Evolutionary conservation across 1,140 invertebrate species (phyloP), one percentile per base, ranked within the genome.

Genomic region (Chrysomallon squamiferum): DNA sequence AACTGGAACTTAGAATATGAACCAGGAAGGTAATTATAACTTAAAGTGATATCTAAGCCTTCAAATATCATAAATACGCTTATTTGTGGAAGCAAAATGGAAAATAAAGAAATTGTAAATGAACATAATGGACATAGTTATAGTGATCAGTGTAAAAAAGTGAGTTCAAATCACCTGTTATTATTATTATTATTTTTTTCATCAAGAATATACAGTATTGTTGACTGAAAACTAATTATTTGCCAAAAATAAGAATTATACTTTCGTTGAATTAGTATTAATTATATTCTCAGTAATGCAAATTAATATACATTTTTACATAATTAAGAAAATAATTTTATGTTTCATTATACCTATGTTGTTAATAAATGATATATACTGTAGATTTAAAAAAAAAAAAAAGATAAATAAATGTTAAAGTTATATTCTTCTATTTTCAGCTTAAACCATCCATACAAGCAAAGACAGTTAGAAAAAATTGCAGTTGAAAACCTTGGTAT

Each of bases 1-100:
- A 75, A 77, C 65, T 76, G 76, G 74, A 81, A 79, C 62, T 0
- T 54, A 22, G 71, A 77, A 49, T 74, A 78, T 62, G 74, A 78
- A 32, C 67, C 74, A 11, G 69, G 62, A 58, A 78, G 77, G 77
- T 77, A 64, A 54, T 20, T 59, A 3, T 6, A 54, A 15, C 60
- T 6, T 2, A 25, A 47, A 32, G 3, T 4, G 5, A 47, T 7
- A 52, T 22, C 27, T 3, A 7, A 20, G 22, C 4, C 4, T 5
- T 20, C 3, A 13, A 7, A 18, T 2, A 47, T 45, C 20, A 3
- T 9, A 3, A 47, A 3, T 54, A 7, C 27, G 7, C 25, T 18
- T n/a, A 29, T n/a, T 22, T 43, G 38, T 25, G 32, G 9, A 22
- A 38, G 3, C n/a, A 60, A 22, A 20, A 6, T n/a, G 41, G 5